Base-by-base conservation (phyloP, 2,797 vertebrate species). In the Acanthiza pusilla region DNA sequence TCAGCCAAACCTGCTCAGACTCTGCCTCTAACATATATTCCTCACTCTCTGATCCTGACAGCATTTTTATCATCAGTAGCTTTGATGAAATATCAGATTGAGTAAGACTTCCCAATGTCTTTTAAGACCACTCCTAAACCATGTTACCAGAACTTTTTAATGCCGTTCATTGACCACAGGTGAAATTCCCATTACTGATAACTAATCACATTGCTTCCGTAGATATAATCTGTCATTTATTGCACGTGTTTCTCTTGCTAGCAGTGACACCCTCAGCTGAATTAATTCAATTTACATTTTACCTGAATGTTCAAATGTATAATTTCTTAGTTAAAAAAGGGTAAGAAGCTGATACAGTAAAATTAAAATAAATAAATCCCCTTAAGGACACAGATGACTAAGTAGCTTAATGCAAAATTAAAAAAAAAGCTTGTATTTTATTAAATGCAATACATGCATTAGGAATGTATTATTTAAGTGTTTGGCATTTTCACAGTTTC, bases 401-500 rank as follows among this genome's bases (percentile, higher is more conserved):
- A 72, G 40, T 34, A 45, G 80, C 38, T 93, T 16, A 75, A 34
- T 26, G 30, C 4, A 45, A 50, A 53, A 75, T 67, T 55, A 14
- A 2, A 72, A 72, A 88, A 86, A 57, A n/a, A 8, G 38, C 1
- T 0, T 10, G 2, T 30, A 17, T 93, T 85, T 74, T n/a, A 54
- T 48, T 62, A 60, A n/a, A 55, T 61, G 34, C 19, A 89, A 84
- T 71, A 9, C 11, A 55, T 54, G 23, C 36, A 71, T 73, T 61
- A 29, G 26, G 45, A 91, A 43, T 12, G 13, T 47, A 78, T 75
- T 85, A 74, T 68, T 89, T 62, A 81, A 55, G 77, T 80, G 51
- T 66, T 92, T 89, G 72, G 65, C 62, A 93, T 91, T 89, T 96
- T 61, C 65, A 94, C 30, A 95, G 72, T 92, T 95, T 93, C 63